Base-by-base conservation (phyloP, 2,888 invertebrate genomes). In the Prostheceraeus crozeri region DNA sequence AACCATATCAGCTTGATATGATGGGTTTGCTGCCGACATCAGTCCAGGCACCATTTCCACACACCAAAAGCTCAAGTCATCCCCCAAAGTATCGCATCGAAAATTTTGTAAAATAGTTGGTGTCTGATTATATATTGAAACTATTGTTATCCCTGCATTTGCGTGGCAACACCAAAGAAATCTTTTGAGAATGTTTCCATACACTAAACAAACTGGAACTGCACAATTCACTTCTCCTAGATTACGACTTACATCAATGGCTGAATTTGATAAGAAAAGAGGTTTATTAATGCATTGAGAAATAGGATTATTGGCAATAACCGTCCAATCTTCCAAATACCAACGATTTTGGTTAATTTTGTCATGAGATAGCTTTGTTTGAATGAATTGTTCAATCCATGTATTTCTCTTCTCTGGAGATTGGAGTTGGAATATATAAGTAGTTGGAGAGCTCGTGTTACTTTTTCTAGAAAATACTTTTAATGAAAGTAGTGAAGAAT, bases 131-230 rank as follows among this genome's bases (percentile, higher is more conserved):
- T 53, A 53, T 4, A 53, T 14, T 6, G 53, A 53, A 6, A 28
- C 30, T n/a, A 53, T 19, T 1, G 53, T 40, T n/a, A 53, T 33
- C 19, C 27, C 14, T 14, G 30, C 53, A 14, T 14, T 14, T 3
- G n/a, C 36, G 3, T 28, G 14, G 19, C 33, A 28, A 16, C 21
- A 27, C 53, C 53, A 53, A n/a, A 53, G 30, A 40, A 31, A 33
- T 16, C 33, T 21, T 19, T 53, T 53, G 14, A 53, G 23, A 40
- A 53, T 53, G 53, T 33, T 53, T 27, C 53, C 53, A 40, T 53
- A 14, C 3, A 27, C n/a, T 6, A 53, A 33, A 40, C 53, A 53
- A 27, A 53, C 53, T 6, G 53, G 33, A 16, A 40, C 36, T n/a
- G 23, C 53, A 19, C 53, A 53, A 14, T 27, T 53, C 14, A 35